Evolutionary conservation across 2,888 invertebrate genomes (phyloP).

Genomic region (Polia nebulosa): DNA sequence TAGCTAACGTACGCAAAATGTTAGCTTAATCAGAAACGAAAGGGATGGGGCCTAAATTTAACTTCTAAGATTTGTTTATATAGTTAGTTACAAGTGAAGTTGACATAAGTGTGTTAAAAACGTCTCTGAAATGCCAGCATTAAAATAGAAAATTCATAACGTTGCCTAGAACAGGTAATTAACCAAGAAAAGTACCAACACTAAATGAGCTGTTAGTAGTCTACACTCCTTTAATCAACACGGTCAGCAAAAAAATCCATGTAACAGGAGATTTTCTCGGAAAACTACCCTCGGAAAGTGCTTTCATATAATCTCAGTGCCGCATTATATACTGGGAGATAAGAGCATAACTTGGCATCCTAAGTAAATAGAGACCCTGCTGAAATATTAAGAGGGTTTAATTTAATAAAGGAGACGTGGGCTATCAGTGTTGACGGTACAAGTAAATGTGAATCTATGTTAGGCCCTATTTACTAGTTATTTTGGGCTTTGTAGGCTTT

Average conservation of each 20-base stretch:
- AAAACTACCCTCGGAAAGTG: conserved; percentile 29
- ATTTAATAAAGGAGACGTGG: conserved; percentile 74
- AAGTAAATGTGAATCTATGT: conserved; percentile 56
- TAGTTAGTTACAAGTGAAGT: no score
- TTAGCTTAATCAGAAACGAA: no score
- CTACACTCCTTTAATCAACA: conserved; percentile 30
- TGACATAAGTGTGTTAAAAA: no score
- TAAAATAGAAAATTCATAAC: conserved; percentile 4
- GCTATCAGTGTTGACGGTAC: conserved; percentile 68
- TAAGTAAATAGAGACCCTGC: conserved; percentile 74
- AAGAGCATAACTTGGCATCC: conserved; percentile 68
- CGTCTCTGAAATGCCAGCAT: background rate
- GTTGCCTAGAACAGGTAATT: conserved; percentile 4
- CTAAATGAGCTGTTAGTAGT: conserved; percentile 26
- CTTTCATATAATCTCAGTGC: conserved; percentile 59
- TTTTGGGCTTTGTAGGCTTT: conserved; percentile 42
- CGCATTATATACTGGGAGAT: conserved; percentile 59
- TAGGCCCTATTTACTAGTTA: conserved; percentile 39
- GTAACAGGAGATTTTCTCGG: conserved; percentile 26
- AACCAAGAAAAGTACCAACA: background rate
- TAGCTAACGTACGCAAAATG: no score
- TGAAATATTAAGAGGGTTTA: conserved; percentile 73
- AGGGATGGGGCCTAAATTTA: no score
- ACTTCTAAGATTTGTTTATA: no score
- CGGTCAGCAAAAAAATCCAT: conserved; percentile 38